Evolutionary conservation across 2,113 vertebrate genomes (phyloP).

Genomic region (Artemisiospiza belli): DNA sequence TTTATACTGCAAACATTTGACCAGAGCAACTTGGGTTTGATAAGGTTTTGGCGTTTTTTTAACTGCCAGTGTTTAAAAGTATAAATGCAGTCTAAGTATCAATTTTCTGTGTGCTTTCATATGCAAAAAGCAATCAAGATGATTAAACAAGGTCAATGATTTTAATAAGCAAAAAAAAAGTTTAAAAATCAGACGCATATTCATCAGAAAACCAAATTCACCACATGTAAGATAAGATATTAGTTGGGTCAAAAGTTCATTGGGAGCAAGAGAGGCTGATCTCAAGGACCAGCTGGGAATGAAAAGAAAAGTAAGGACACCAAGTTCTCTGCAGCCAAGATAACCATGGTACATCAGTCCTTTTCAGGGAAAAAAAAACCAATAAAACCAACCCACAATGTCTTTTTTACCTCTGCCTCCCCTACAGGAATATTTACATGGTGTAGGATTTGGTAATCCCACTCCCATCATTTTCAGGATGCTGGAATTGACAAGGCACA

Average conservation of each 20-base stretch:
- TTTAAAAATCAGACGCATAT: background rate
- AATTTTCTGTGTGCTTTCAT: background rate
- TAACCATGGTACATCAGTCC: rapidly evolving
- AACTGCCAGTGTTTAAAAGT: background rate
- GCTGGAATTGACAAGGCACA: background rate
- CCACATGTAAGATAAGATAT: background rate
- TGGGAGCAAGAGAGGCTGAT: background rate
- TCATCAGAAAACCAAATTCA: background rate
- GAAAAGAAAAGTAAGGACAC: background rate
- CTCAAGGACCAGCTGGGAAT: background rate
- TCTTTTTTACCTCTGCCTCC: background rate
- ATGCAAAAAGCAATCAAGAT: background rate
- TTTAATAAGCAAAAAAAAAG: background rate
- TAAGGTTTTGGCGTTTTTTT: background rate
- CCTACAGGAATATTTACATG: rapidly evolving
- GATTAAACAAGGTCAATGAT: background rate
- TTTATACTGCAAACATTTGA: background rate
- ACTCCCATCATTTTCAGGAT: background rate
- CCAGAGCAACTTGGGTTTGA: background rate
- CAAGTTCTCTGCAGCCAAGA: background rate
- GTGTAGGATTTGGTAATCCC: background rate
- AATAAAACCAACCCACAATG: too few species aligned
- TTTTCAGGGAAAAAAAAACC: background rate
- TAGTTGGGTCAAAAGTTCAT: background rate
- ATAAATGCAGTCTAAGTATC: background rate